Evolutionary conservation across 37 sponge, comb jelly and placozoan species (phyloP).

Genomic region (Aphrocallistes beatrix): DNA sequence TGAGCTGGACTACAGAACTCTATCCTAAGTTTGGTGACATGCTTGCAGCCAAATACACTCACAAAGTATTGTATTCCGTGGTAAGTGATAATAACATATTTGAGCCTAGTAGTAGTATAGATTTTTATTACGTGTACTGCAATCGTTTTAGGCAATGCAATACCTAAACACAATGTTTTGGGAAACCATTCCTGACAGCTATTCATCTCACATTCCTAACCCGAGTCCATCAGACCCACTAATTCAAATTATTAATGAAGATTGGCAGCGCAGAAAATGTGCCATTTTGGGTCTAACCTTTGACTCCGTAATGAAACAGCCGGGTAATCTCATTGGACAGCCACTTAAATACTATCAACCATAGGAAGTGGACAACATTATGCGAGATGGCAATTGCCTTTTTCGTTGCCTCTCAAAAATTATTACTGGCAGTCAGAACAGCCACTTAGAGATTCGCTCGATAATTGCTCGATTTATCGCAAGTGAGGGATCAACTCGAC

Average conservation of each 20-base stretch:
- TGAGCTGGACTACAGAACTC: neutral
- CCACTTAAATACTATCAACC: neutral
- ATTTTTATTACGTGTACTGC: neutral
- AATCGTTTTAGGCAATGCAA: neutral
- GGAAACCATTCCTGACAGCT: neutral
- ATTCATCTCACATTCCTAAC: neutral
- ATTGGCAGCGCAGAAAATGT: neutral
- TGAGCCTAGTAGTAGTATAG: neutral
- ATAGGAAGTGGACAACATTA: neutral
- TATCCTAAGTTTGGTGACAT: neutral
- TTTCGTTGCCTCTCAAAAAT: neutral
- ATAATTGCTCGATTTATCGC: neutral
- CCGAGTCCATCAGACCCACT: neutral
- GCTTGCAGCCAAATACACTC: neutral
- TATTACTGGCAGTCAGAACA: neutral
- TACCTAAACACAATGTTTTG: neutral
- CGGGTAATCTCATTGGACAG: neutral
- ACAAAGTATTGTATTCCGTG: neutral
- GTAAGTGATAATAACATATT: neutral
- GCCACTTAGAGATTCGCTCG: neutral
- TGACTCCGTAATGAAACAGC: neutral
- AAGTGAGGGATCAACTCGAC: neutral
- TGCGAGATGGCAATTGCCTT: neutral
- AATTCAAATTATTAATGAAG: neutral
- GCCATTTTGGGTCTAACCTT: neutral